Evolutionary conservation across 2,797 vertebrate species (phyloP), one percentile per base, ranked within the genome.

Genomic region (Eleutherodactylus coqui): DNA sequence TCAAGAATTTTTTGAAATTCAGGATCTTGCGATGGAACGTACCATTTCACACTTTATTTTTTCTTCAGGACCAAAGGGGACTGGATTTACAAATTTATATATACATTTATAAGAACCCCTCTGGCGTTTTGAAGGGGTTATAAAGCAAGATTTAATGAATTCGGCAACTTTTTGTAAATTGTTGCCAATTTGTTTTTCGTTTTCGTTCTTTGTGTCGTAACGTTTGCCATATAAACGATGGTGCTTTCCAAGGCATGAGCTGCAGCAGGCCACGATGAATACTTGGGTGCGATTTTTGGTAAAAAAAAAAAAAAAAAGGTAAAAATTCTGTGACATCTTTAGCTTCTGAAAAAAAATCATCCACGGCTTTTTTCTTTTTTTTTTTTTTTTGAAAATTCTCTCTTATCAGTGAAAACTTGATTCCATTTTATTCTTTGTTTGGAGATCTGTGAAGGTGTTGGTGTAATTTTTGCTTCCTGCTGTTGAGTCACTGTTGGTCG

Each of bases 11-110:
- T 85, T 79, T 45, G 45, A 58, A 41, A 70, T 53, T 76, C 70
- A 10, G 29, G 14, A 64, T 53, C 29, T 64, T 32, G 4, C 24
- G 41, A 29, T 36, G 75, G 75, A 72, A 78, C 43, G 29, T 47
- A 53, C 41, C 75, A 62, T 84, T 70, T 75, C 53, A 84, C 45
- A 21, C 21, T 58, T 83, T 79, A 38, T 69, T 75, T 53, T 43
- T 78, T 84, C 67, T 79, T 87, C 86, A 79, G 86, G 86, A 87
- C 86, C 86, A 87, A 84, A 79, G 82, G 76, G 38, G 82, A 53
- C 82, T 53, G 64, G 45, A 55, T 60, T 73, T n/a, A 62, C 32
- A 36, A 76, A 75, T 64, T 21, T 55, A 51, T 17, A 27, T 27
- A 17, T 9, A 27, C 27, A 36, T 55, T 21, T 17, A 14, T 36